Evolutionary conservation across 2,888 invertebrate genomes (phyloP), one percentile per base, ranked within the genome.

Genomic region (Aproaerema taeniolella): DNA sequence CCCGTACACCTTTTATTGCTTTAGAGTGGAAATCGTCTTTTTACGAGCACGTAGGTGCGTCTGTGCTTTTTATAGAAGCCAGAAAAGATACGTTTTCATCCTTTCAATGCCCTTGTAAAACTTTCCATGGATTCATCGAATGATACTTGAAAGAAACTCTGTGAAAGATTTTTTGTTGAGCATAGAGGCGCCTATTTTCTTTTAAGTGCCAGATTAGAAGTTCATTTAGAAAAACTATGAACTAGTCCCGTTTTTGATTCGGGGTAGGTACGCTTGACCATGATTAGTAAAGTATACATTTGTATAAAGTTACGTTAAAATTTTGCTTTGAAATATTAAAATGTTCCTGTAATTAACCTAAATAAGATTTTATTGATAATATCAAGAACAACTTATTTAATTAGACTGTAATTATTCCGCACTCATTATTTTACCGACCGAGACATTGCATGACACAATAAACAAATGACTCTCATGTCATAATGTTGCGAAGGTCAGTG

Each of bases 1-100:
- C 56, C 53, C 52, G 55, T 59, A 60, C 56, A 62, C 51, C 50
- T 61, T 72, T 70, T 71, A 73, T 66, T 60, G 53, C 64, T 57
- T 58, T 57, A 47, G 48, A 56, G 55, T 55, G 59, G 60, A 61
- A 69, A 70, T 67, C 61, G 56, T 58, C 53, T 58, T 66, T 70
- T 68, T 68, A 71, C 62, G 67, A 69, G 57, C 32, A n/a, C 20
- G 11, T 28, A 12, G 28, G 26, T 26, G 26, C 28, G 35, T 35
- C 16, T 15, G 28, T 12, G 12, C 13, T 15, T 14, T 10, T 14
- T 3, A n/a, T 9, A 14, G n/a, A 14, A 25, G 14, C 15, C 28
- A 35, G 28, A 35, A 35, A 13, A 9, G 16, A 35, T 15, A 15
- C 28, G 28, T 28, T 28, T 11, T 28, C 28, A 6, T 8, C 8